phyloP scores from a whole-genome alignment of 2,113 vertebrate genomes.

The Brachirus orientalis region DNA sequence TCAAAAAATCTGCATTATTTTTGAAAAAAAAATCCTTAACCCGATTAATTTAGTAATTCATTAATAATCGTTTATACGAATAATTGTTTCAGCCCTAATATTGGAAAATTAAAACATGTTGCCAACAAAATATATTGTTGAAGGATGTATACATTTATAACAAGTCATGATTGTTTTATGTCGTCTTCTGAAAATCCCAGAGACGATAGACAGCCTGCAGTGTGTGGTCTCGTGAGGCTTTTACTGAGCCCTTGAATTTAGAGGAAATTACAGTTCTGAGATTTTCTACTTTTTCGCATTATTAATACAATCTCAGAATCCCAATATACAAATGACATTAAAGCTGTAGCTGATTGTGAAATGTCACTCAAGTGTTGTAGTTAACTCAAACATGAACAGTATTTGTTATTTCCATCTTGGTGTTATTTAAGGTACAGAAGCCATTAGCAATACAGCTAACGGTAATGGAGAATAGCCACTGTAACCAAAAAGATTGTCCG shows the following conservation, averaged over 20 bases:
- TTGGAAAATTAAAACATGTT: too few species aligned
- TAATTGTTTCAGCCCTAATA: too few species aligned
- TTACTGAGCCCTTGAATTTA: slow-evolving; percentile 6
- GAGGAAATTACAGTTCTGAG: slow-evolving; percentile 32
- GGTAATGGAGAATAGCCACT: neutral
- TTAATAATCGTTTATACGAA: too few species aligned
- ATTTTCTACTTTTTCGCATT: neutral
- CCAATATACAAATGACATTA: neutral
- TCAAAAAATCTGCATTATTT: too few species aligned
- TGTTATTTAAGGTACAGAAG: neutral
- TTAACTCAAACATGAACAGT: neutral
- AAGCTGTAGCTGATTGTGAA: neutral
- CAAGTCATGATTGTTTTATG: too few species aligned
- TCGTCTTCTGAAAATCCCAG: too few species aligned
- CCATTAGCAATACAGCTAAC: slow-evolving; percentile 4
- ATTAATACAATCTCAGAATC: neutral
- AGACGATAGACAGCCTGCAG: too few species aligned
- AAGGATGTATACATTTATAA: too few species aligned
- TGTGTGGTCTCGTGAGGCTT: slow-evolving; percentile 19
- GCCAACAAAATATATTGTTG: too few species aligned
- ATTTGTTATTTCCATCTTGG: neutral
- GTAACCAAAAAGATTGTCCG: neutral
- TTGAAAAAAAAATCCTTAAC: too few species aligned
- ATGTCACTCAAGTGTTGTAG: neutral
- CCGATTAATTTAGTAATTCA: too few species aligned